These are phyloP conservation scores for Pentalonia nigronervosa DNA, from an alignment of 1,140 invertebrate genomes.

Conservation along the genomic window DNA sequence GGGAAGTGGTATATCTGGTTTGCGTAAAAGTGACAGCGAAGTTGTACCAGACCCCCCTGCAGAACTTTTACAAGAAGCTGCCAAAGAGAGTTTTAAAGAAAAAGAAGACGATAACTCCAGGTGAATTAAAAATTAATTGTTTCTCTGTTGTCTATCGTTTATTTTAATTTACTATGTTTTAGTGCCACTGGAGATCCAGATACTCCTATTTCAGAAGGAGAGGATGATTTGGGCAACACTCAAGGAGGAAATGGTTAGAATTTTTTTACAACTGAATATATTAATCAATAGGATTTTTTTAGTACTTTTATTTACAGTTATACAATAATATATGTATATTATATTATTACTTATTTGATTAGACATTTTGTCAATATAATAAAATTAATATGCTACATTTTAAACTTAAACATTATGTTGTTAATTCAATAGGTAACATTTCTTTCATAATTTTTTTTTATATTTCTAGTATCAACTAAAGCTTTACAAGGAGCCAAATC, in stretches of 20 bases:
- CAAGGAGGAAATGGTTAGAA: constrained; percentile 54
- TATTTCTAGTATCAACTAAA: constrained; percentile 70
- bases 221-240: constrained; percentile 42
- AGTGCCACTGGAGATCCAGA: constrained; percentile 87
- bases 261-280: neutral
- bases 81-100: constrained; percentile 64
- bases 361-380: neutral
- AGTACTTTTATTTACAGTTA: neutral
- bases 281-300: neutral
- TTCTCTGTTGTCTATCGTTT: neutral
- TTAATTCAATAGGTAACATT: neutral
- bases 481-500: constrained; percentile 89
- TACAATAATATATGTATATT: too few species aligned
- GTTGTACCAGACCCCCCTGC: constrained; percentile 64
- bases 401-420: neutral
- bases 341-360: neutral
- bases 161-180: constrained; percentile 52
- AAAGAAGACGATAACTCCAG: constrained; percentile 84
- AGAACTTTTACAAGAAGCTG: constrained; percentile 65
- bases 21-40: constrained; percentile 67
- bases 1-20: constrained; percentile 72
- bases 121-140: constrained; percentile 66
- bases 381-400: neutral
- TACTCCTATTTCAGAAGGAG: constrained; percentile 71
- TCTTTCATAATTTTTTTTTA: neutral